Base-by-base conservation (phyloP, 2,888 invertebrate genomes). In the Drosophila borborema region DNA sequence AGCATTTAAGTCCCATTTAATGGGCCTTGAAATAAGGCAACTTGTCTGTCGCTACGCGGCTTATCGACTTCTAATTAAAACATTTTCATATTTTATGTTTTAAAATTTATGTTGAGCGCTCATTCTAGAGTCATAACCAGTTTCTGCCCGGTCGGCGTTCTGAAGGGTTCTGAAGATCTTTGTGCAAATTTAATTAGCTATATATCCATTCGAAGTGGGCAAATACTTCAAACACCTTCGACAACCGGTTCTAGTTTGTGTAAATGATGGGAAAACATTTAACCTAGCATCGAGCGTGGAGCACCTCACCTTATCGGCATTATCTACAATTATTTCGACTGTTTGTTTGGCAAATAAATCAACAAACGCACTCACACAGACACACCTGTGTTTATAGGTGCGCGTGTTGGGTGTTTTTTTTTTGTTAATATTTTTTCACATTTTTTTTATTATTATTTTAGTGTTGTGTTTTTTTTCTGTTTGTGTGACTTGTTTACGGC, bases 331-430 rank as follows among this genome's bases (percentile, higher is more conserved):
- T 70, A 63, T 79, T 72, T 69, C 56, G 56, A 59, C 49, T 64
- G 67, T 71, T 72, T 84, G 85, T 66, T 80, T 81, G 77, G 68
- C 72, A 89, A 84, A 82, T 86, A 86, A 73, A 75, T 72, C 74
- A 74, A 66, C 64, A 66, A 40, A 53, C 40, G 6, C 28, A 56
- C 62, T 56, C 46, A 23, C 46, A 23, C 43, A 43, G 18, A 43
- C 43, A 20, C 43, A 43, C 43, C 43, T 43, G 61, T 53, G 56
- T 77, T 43, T 55, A 10, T 58, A 40, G 59, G 28, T 55, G n/a
- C 23, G 40, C 48, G 51, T 46, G 48, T 63, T 65, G 14, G 36
- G 34, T 64, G 51, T 41, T 64, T 56, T 56, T 53, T 53, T 51
- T 56, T 53, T 53, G 48, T 49, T 45, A 46, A 18, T 46, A 38